Evolutionary conservation across 2,888 invertebrate species (phyloP).

Genomic region (Oxytorus armatus): DNA sequence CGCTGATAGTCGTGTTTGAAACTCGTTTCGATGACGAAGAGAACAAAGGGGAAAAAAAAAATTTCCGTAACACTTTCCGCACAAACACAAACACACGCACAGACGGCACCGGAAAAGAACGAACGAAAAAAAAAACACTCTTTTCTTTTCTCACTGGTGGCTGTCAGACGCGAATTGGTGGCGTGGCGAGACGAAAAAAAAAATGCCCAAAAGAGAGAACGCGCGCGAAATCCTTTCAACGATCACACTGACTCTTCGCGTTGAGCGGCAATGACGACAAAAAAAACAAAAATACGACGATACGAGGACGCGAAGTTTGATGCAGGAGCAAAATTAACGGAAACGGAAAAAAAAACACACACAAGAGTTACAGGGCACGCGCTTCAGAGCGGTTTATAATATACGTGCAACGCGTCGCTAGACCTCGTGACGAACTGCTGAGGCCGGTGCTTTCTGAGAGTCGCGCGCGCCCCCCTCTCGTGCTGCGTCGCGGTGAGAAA

Average conservation of each 20-base stretch:
- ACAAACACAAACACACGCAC: slow-evolving; percentile 29
- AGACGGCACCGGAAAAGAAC: too few relatives aligned
- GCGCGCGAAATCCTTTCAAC: slow-evolving; percentile 15
- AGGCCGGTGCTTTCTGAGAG: slow-evolving; percentile 67
- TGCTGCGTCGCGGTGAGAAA: slow-evolving; percentile 62
- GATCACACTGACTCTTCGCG: background rate
- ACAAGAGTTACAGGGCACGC: slow-evolving; percentile 43
- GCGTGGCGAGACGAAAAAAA: slow-evolving; percentile 22
- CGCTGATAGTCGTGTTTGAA: too few relatives aligned
- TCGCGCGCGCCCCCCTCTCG: slow-evolving; percentile 61
- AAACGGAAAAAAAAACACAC: slow-evolving; percentile 25
- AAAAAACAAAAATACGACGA: background rate
- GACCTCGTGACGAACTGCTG: slow-evolving; percentile 69
- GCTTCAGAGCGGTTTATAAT: slow-evolving; percentile 60
- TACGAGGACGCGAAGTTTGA: background rate
- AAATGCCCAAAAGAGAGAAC: background rate
- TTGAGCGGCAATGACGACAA: slow-evolving; percentile 1
- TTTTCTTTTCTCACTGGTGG: slow-evolving; percentile 22
- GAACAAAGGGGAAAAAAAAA: slow-evolving; percentile 2
- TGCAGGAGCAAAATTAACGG: background rate
- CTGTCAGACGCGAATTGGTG: slow-evolving; percentile 34
- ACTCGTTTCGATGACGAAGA: too few relatives aligned
- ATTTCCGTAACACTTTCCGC: slow-evolving; percentile 9
- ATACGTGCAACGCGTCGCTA: slow-evolving; percentile 66
- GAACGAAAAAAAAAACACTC: too few relatives aligned